phyloP scores from a whole-genome alignment of 2,888 invertebrate species.

The Drosophila nr. perissopoda region DNA sequence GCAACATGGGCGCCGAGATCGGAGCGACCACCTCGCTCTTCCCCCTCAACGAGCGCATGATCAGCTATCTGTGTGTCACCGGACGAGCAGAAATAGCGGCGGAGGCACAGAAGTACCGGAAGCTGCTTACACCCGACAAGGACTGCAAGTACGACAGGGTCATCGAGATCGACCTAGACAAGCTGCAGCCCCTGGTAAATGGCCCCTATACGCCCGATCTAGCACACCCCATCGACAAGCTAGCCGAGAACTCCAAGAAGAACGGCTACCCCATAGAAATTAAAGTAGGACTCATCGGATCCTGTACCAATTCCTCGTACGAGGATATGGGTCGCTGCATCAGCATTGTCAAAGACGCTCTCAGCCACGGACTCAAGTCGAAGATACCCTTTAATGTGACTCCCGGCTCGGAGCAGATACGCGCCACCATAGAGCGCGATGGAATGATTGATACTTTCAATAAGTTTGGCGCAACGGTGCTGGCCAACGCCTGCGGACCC shows the following conservation, averaged over 20 bases:
- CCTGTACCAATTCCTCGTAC: slow-evolving; percentile 99
- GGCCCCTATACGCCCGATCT: slow-evolving; percentile 99
- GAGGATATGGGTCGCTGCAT: slow-evolving; percentile 99
- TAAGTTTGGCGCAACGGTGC: slow-evolving; percentile 96
- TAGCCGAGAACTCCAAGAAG: slow-evolving; percentile 94
- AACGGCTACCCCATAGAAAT: slow-evolving; percentile 98
- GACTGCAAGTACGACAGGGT: slow-evolving; percentile 95
- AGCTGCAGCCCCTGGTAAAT: slow-evolving; percentile 98
- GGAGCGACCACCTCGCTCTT: slow-evolving; percentile 99
- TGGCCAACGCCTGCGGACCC: slow-evolving; percentile 99
- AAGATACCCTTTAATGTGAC: slow-evolving; percentile 99
- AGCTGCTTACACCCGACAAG: slow-evolving; percentile 91
- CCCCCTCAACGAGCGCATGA: slow-evolving; percentile 98
- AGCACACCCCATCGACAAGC: slow-evolving; percentile 96
- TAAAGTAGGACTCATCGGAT: slow-evolving; percentile 97
- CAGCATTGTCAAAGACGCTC: slow-evolving; percentile 95
- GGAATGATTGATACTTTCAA: slow-evolving; percentile 94
- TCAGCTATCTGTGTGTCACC: slow-evolving; percentile 95
- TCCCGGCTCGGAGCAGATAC: slow-evolving; percentile 98
- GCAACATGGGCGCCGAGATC: slow-evolving; percentile 99
- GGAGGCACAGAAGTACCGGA: slow-evolving; percentile 89
- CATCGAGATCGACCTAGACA: slow-evolving; percentile 95
- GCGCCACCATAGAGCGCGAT: slow-evolving; percentile 99
- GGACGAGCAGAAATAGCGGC: slow-evolving; percentile 89
- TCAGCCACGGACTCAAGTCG: slow-evolving; percentile 95